Base-by-base conservation (phyloP, 2,113 vertebrate genomes). In the Syrrhaptes paradoxus region DNA sequence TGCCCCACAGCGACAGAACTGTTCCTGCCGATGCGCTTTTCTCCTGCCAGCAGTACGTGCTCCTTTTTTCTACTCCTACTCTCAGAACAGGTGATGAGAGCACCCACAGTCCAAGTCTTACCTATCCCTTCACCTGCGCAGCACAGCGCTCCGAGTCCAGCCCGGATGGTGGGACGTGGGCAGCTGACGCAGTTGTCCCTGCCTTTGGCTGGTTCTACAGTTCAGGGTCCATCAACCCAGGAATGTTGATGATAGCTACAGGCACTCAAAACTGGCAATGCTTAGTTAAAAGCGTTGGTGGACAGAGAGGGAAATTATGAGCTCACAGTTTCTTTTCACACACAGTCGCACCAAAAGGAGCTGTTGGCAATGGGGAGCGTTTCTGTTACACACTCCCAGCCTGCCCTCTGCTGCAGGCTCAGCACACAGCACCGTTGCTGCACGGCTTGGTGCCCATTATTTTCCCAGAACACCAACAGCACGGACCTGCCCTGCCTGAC, bases 341-440 rank as follows among this genome's bases (percentile, higher is more conserved):
- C 22, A 6, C 21, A 13, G 71, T 28, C 1, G 0, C 34, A 18
- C 7, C 31, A 25, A 38, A 54, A n/a, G 22, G 28, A 43, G 49
- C 7, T 14, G 48, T 13, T 65, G 18, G 57, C 12, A 15, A 8
- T 1, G 2, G 1, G 2, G 32, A 63, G 34, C 15, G 2, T 15
- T n/a, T 55, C 77, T 17, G 28, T 72, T 75, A 3, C 2, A 4
- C 0, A 58, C 45, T 87, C 55, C 14, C 58, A 79, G 87, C 51
- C 73, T 94, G 96, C 92, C 96, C 91, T 92, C 95, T 97, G 66
- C 93, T 93, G 96, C 70, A 51, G 38, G 55, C n/a, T 80, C 55
- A 28, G 89, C 61, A 63, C 11, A 51, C 62, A 41, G 82, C 85
- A 55, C 49, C 3, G 0, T 6, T 1, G 7, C 13, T 19, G 26